A percentile compares a stretch with the other conserved stretches of the same genome.
Evolutionary conservation across 2,797 vertebrate species (phyloP).

Genomic region (Margarornis squamiger): DNA sequence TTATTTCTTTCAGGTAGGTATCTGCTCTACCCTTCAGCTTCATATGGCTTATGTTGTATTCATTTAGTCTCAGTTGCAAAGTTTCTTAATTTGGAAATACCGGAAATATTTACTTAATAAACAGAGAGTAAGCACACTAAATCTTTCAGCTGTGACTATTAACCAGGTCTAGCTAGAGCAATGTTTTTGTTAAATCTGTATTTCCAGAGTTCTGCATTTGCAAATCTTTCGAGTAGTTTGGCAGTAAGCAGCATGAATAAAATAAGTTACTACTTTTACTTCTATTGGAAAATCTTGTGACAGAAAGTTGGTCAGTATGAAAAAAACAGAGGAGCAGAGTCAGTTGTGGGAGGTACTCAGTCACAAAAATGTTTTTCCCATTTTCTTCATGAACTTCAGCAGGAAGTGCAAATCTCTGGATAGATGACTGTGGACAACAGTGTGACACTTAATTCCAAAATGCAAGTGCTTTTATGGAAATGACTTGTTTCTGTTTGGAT

Average conservation of each 20-base stretch:
- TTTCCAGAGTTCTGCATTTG: background rate
- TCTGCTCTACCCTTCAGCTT: background rate
- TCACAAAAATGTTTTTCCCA: background rate
- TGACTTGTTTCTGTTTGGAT: background rate
- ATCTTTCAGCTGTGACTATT: constrained; percentile 13
- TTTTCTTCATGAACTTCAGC: background rate
- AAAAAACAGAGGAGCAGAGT: background rate
- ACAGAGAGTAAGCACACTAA: background rate
- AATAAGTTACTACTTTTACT: background rate
- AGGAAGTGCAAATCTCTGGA: background rate
- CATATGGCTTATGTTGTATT: background rate
- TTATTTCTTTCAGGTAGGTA: background rate
- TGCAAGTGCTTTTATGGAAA: background rate
- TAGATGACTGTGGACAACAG: background rate
- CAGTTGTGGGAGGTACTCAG: background rate
- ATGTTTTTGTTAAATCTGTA: constrained; percentile 20
- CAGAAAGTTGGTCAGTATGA: background rate
- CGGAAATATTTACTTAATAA: constrained; percentile 27
- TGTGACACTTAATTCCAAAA: background rate
- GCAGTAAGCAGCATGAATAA: background rate
- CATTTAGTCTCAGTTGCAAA: background rate
- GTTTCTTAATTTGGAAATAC: constrained; percentile 15
- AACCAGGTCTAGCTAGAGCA: background rate
- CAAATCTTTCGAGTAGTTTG: background rate
- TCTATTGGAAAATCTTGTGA: background rate